phyloP scores from a whole-genome alignment of 2,113 vertebrate species.

The Mormyrus lacerda region DNA sequence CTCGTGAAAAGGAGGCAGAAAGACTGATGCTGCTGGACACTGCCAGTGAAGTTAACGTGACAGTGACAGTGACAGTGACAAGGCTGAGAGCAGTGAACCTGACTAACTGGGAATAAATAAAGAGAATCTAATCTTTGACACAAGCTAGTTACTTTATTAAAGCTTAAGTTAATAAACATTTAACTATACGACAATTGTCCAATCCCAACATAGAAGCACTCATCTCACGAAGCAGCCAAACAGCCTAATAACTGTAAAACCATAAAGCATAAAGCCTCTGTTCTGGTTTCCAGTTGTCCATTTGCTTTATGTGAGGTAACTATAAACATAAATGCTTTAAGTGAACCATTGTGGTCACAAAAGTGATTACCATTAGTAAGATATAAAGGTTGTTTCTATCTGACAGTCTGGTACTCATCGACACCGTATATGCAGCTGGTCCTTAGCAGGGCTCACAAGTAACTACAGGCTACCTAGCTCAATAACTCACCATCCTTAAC shows the following conservation, averaged over 20 bases:
- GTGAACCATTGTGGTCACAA: not conserved
- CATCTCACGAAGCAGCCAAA: not conserved
- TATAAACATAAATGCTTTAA: not conserved
- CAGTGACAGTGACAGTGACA: not conserved
- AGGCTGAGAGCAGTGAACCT: not conserved
- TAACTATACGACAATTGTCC: not conserved
- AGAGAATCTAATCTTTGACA: not conserved
- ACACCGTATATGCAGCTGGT: not conserved
- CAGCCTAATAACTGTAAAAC: not conserved
- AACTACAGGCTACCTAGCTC: not conserved
- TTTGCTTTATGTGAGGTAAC: not conserved
- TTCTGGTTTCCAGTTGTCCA: not conserved
- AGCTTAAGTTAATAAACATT: not conserved
- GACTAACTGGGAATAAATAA: not conserved
- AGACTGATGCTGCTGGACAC: not conserved
- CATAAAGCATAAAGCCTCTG: not conserved
- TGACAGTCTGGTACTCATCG: not conserved
- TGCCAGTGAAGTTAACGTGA: not conserved
- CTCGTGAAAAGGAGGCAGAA: not conserved
- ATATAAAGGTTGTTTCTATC: not conserved
- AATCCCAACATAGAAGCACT: not conserved
- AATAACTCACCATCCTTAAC: not conserved
- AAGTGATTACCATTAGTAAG: not conserved
- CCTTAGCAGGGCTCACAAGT: not conserved
- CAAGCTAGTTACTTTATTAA: not conserved